Conservation (phyloP, 2,797 vertebrate genomes). For the Acanthis flammea region DNA sequence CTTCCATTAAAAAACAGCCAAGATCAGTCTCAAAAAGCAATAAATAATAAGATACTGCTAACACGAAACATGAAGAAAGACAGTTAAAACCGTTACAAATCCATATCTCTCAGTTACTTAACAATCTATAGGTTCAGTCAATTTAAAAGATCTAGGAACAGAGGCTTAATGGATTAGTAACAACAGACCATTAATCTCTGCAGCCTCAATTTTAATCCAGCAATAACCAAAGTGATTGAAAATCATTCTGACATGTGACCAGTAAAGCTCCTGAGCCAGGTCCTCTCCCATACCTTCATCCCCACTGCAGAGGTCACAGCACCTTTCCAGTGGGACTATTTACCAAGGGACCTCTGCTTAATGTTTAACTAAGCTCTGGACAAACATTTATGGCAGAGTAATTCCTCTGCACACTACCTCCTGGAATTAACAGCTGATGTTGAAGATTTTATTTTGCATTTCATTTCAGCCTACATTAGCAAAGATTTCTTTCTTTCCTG, state of each 20-base stretch:
- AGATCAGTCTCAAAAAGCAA: neutral
- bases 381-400: neutral
- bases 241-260: constrained; percentile 42
- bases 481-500: neutral
- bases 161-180: constrained; percentile 76
- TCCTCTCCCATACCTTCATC: constrained; percentile 53
- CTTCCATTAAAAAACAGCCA: neutral
- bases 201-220: constrained; percentile 76
- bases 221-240: constrained; percentile 68
- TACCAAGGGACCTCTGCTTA: neutral
- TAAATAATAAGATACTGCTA: neutral
- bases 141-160: constrained; percentile 64
- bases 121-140: constrained; percentile 69
- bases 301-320: constrained; percentile 8
- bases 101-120: constrained; percentile 41
- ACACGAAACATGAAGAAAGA: neutral
- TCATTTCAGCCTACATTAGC: neutral
- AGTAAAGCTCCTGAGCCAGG: constrained; percentile 43
- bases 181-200: constrained; percentile 77
- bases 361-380: neutral
- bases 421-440: neutral
- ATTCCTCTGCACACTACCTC: neutral
- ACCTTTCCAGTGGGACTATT: neutral
- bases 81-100: constrained; percentile 32
- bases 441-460: neutral